Conservation (phyloP, 1,140 invertebrate genomes). For the Lethrus apterus region DNA sequence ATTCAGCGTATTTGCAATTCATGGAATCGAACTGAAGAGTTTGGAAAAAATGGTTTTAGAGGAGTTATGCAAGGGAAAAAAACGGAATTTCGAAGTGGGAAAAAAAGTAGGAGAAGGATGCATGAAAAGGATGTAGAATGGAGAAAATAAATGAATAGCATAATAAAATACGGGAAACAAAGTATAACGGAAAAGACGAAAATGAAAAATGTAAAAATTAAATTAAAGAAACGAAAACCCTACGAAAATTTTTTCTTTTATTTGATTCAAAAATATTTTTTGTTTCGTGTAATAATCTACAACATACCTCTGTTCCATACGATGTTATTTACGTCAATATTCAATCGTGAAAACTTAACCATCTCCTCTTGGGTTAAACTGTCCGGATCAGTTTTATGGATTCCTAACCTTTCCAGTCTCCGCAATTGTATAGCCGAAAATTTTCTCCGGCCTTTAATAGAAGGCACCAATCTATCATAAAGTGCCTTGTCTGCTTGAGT, state of each 20-base stretch:
- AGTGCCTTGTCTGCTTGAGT: slow-evolving; percentile 82
- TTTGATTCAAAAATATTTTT: neutral
- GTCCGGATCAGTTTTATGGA: slow-evolving; percentile 81
- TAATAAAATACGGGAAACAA: too few species aligned
- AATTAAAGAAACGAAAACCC: neutral
- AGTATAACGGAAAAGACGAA: neutral
- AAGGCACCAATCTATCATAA: slow-evolving; percentile 81
- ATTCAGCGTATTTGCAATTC: too few species aligned
- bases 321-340: slow-evolving; percentile 87
- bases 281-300: neutral
- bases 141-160: too few species aligned
- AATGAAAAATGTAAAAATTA: neutral
- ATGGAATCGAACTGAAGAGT: too few species aligned
- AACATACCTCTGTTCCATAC: slow-evolving; percentile 86
- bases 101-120: too few species aligned
- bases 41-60: too few species aligned
- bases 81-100: too few species aligned
- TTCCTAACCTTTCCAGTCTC: slow-evolving; percentile 75
- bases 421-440: slow-evolving; percentile 81
- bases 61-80: too few species aligned
- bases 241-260: slow-evolving; percentile 1
- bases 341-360: slow-evolving; percentile 70
- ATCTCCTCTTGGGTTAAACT: slow-evolving; percentile 74
- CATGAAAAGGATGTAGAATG: too few species aligned
- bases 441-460: slow-evolving; percentile 62